These are phyloP conservation scores for Danio tinwini DNA, from an alignment of 2,797 vertebrate species.

Conservation along the genomic window DNA sequence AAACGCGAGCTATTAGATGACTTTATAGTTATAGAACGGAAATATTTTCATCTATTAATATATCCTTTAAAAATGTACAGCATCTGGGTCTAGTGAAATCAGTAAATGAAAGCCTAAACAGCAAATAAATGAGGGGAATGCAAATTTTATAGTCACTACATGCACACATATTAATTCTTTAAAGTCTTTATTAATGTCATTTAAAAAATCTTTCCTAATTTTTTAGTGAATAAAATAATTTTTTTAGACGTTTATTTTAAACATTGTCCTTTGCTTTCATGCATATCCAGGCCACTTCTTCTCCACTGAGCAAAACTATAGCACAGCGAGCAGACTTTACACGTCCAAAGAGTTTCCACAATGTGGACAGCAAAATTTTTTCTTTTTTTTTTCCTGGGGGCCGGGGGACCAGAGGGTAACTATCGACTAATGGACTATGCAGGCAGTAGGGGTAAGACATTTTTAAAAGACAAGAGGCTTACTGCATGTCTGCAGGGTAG, in stretches of 20 bases:
- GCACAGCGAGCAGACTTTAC: constrained; percentile 31
- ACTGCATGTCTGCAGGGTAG: constrained; percentile 46
- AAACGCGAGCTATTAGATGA: constrained; percentile 29
- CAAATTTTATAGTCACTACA: constrained; percentile 8
- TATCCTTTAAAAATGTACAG: constrained; percentile 39
- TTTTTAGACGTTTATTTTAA: constrained; percentile 60
- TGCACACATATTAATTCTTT: too few relatives aligned
- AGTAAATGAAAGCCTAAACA: constrained; percentile 37
- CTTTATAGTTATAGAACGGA: constrained; percentile 38
- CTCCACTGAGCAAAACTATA: constrained; percentile 54
- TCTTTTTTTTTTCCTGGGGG: constrained; percentile 10
- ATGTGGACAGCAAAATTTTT: constrained; percentile 38
- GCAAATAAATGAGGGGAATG: constrained; percentile 31
- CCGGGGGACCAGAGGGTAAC: constrained; percentile 42
- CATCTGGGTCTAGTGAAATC: constrained; percentile 46
- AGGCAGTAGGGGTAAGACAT: constrained; percentile 42
- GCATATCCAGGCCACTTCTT: constrained; percentile 45
- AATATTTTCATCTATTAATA: constrained; percentile 42
- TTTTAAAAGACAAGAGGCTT: constrained; percentile 46
- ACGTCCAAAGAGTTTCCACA: constrained; percentile 60
- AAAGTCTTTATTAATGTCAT: constrained; percentile 56
- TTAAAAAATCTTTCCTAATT: constrained; percentile 60
- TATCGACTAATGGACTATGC: constrained; percentile 56
- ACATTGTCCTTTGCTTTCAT: constrained; percentile 53
- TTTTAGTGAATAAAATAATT: constrained; percentile 59